Percentiles rank a stretch among this genome's conserved stretches.
These are phyloP conservation scores for Subacronicta megacephala DNA, from an alignment of 2,888 invertebrate genomes.

Conservation along the genomic window DNA sequence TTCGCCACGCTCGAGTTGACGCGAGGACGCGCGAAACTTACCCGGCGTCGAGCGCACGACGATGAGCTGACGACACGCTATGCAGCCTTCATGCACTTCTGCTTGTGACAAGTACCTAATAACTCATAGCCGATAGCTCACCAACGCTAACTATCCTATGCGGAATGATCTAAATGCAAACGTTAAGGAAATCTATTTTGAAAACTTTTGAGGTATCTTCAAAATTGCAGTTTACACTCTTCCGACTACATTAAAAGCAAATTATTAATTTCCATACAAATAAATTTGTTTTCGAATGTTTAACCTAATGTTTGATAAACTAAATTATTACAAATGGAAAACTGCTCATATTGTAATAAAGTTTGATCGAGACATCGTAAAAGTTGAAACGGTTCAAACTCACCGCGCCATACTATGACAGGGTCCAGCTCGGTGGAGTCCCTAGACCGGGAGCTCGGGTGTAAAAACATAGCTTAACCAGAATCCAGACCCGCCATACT, in stretches of 20 bases:
- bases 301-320: background rate
- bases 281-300: no score
- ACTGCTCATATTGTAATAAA: background rate
- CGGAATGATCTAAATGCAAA: background rate
- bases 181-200: background rate
- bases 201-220: background rate
- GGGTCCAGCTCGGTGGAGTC: slow-evolving; percentile 85
- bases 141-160: background rate
- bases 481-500: slow-evolving; percentile 85
- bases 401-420: slow-evolving; percentile 84
- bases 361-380: slow-evolving; percentile 10
- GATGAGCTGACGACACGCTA: slow-evolving; percentile 35
- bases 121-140: background rate
- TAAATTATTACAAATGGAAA: background rate
- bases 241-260: no score
- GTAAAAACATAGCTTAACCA: slow-evolving; percentile 87
- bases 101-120: slow-evolving; percentile 13
- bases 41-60: slow-evolving; percentile 41
- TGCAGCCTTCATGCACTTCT: slow-evolving; percentile 48
- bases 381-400: slow-evolving; percentile 67
- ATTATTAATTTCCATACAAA: no score
- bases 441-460: slow-evolving; percentile 83
- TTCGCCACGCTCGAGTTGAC: slow-evolving; percentile 84
- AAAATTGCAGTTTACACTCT: background rate
- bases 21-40: slow-evolving; percentile 80